A percentile compares a stretch with the other conserved stretches of the same genome.
These are phyloP conservation scores for Hemibagrus wyckioides DNA, from an alignment of 2,113 vertebrate species.

Conservation along the genomic window DNA sequence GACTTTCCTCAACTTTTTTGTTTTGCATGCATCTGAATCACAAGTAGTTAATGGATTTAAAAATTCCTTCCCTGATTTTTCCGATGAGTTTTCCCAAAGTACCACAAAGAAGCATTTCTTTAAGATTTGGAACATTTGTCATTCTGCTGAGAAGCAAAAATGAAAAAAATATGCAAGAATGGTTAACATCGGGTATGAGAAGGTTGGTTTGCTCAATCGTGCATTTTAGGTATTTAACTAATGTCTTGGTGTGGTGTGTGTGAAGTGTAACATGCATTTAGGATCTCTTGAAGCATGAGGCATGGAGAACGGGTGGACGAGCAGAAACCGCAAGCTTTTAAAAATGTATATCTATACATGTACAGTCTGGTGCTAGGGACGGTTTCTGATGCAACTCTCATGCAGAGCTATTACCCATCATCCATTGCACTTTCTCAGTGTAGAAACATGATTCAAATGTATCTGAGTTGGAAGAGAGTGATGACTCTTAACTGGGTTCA, in stretches of 20 bases:
- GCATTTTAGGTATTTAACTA: slow-evolving; percentile 11
- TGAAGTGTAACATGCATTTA: background rate
- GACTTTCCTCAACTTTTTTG: background rate
- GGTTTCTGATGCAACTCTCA: background rate
- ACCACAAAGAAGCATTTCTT: background rate
- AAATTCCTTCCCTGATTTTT: background rate
- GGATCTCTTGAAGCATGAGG: background rate
- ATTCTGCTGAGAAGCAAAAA: background rate
- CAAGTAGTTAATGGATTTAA: background rate
- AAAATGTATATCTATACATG: background rate
- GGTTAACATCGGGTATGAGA: background rate
- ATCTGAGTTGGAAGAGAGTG: background rate
- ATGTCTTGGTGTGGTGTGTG: background rate
- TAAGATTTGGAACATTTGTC: background rate
- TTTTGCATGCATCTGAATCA: background rate
- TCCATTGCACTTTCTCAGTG: background rate
- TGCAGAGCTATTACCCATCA: background rate
- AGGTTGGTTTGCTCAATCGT: background rate
- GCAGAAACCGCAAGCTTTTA: background rate
- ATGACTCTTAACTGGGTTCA: background rate
- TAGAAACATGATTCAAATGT: background rate
- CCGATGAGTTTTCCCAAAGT: background rate
- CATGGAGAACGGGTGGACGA: background rate
- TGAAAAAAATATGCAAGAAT: background rate
- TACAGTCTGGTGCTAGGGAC: slow-evolving; percentile 1